A percentile compares a stretch with the other conserved stretches of the same genome.
Evolutionary conservation across 1,140 invertebrate species (phyloP).

Genomic region (Battus philenor): DNA sequence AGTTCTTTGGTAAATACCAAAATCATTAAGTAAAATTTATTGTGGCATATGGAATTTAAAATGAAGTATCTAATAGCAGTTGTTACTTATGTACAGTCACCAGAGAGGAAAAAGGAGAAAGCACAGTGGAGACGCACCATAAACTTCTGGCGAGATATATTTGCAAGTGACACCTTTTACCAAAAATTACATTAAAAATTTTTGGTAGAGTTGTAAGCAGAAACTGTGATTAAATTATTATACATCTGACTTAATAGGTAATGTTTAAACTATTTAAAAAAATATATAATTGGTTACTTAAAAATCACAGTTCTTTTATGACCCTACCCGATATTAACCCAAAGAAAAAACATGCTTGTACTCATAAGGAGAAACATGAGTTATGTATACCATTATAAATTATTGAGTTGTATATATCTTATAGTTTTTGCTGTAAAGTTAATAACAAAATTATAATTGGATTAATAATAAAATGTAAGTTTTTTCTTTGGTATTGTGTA

Average conservation of each 20-base stretch:
- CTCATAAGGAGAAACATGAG: too few relatives aligned
- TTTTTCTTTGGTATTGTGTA: constrained; percentile 62
- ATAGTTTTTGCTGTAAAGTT: too few relatives aligned
- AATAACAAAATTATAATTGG: neutral
- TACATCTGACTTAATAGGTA: neutral
- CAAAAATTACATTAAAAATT: too few relatives aligned
- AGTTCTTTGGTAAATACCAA: too few relatives aligned
- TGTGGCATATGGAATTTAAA: too few relatives aligned
- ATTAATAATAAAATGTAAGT: too few relatives aligned
- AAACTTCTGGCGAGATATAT: constrained; percentile 75
- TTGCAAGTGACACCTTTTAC: constrained; percentile 72
- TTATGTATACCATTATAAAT: too few relatives aligned
- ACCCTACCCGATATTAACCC: constrained; percentile 18
- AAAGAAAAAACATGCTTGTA: constrained; percentile 53
- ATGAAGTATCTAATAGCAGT: too few relatives aligned
- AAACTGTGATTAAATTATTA: neutral
- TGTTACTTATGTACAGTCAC: constrained; percentile 62
- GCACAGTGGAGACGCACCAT: constrained; percentile 74
- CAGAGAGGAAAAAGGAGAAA: constrained; percentile 69
- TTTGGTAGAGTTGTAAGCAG: neutral
- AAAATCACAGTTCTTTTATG: neutral
- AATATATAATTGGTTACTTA: too few relatives aligned
- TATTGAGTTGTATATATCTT: too few relatives aligned
- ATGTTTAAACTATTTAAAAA: neutral
- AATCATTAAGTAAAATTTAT: too few relatives aligned